Evolutionary conservation across 2,113 vertebrate genomes (phyloP).

Genomic region (Prionailurus viverrinus): DNA sequence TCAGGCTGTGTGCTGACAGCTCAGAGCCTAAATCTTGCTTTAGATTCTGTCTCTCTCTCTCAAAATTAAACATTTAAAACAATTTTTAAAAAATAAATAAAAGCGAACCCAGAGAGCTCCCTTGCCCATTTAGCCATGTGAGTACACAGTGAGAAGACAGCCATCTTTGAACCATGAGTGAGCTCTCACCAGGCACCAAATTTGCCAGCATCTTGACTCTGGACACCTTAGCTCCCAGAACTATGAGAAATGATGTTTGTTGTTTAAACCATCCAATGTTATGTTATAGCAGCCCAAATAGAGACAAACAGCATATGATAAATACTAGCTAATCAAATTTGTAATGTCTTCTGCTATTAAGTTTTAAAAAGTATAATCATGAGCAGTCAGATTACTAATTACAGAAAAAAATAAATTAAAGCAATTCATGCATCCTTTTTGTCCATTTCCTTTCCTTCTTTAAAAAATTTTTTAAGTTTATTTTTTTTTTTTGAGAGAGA

Average conservation of each 20-base stretch:
- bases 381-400: background rate
- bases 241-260: background rate
- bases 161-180: background rate
- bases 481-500: too few species aligned
- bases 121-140: background rate
- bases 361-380: background rate
- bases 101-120: background rate
- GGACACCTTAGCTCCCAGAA: background rate
- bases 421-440: background rate
- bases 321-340: background rate
- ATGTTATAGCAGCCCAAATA: background rate
- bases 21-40: too few species aligned
- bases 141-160: background rate
- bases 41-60: too few species aligned
- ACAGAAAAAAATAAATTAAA: background rate
- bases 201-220: background rate
- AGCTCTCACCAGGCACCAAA: background rate
- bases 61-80: too few species aligned
- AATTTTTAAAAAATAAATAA: background rate
- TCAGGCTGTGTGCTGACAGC: too few species aligned
- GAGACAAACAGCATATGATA: background rate
- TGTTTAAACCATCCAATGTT: background rate
- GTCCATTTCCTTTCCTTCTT: background rate
- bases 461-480: too few species aligned
- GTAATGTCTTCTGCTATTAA: background rate